These are phyloP conservation scores for Apodemus agrarius DNA, from an alignment of 2,797 vertebrate genomes.

Conservation along the genomic window DNA sequence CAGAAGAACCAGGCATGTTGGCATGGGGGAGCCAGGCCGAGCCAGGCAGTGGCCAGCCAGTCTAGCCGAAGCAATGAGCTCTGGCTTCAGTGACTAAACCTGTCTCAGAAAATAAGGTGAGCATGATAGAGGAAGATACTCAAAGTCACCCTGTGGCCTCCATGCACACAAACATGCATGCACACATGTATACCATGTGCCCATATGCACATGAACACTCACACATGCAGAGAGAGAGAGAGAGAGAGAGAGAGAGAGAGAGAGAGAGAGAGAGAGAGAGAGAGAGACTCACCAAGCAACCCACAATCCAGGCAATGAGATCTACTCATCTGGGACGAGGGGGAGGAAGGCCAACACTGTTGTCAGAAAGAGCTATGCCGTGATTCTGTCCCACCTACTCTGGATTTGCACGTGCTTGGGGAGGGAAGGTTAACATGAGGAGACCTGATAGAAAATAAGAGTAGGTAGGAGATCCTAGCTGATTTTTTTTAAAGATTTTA, in stretches of 20 bases:
- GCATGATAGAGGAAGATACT: background rate
- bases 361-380: background rate
- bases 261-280: too few species aligned
- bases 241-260: too few species aligned
- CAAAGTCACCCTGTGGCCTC: background rate
- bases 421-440: background rate
- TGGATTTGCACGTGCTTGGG: background rate
- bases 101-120: background rate
- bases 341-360: background rate
- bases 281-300: background rate
- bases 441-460: background rate
- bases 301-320: background rate
- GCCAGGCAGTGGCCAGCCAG: background rate
- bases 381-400: background rate
- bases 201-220: background rate
- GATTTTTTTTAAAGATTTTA: background rate
- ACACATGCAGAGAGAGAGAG: too few species aligned
- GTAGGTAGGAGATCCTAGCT: background rate
- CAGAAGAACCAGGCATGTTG: background rate
- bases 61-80: background rate
- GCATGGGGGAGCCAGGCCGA: background rate
- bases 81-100: background rate
- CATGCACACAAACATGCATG: background rate
- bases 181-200: background rate
- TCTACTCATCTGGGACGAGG: background rate